Base-by-base conservation (phyloP, 1,140 invertebrate genomes). In the Pinna nobilis region DNA sequence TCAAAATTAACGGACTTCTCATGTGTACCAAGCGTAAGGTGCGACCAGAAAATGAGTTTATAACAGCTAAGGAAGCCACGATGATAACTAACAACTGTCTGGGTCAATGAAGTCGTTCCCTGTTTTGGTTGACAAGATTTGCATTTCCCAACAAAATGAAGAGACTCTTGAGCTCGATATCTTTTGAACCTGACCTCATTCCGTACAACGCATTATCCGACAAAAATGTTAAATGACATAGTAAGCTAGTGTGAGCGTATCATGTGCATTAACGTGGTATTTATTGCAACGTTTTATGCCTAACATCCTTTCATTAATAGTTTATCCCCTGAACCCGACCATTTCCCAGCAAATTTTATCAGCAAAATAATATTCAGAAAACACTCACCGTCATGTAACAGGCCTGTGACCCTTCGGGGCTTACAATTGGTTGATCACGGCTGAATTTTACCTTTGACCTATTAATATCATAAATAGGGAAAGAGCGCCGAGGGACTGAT, bases 371-470 rank as follows among this genome's bases (percentile, higher is more conserved):
- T 90, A 90, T 90, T 90, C 88, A 84, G 88, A 89, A 90, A 90
- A 90, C 90, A 91, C 90, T 91, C 89, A 91, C 90, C 89, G 87
- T 90, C 89, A 90, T 90, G 88, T 89, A 90, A 90, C 88, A 88
- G 89, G 88, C 89, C 87, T 89, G 87, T 88, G 83, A 86, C 82
- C 84, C 87, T 75, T 81, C 86, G 89, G 90, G 89, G 90, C 85
- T 88, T 82, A 84, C 88, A 82, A 77, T 79, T 78, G 55, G 47
- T 28, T 61, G 55, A 73, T 59, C 81, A 86, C 49, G 84, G 85
- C 71, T 73, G 28, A 66, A 66, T 71, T 79, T 85, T 59, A 86
- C 78, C 85, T 84, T 82, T 85, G 81, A 81, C 77, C 75, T 66
- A 15, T 33, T n/a, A n/a, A n/a, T n/a, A n/a, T n/a, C n/a, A n/a